Conservation (phyloP, 2,113 vertebrate genomes). For the Plotosus lineatus region DNA sequence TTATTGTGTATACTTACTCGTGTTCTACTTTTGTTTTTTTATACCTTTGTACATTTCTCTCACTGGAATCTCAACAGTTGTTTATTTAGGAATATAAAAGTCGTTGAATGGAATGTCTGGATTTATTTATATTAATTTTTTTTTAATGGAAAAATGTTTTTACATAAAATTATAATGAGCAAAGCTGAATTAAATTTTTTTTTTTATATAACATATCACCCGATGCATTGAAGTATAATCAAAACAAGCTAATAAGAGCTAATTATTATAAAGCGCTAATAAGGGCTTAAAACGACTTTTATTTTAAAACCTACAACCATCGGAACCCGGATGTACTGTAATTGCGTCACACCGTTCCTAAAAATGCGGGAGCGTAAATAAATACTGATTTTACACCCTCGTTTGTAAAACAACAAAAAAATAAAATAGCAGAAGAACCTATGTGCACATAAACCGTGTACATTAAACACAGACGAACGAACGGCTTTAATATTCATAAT, state of each 20-base stretch:
- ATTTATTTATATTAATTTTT: background rate
- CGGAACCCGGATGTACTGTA: background rate
- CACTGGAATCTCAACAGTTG: background rate
- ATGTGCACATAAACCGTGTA: too few species aligned
- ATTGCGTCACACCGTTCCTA: conserved; percentile 50
- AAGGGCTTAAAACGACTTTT: conserved; percentile 29
- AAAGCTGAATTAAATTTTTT: too few species aligned
- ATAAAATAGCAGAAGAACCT: too few species aligned
- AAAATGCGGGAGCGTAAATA: conserved; percentile 58
- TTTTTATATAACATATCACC: too few species aligned
- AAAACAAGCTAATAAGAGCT: background rate
- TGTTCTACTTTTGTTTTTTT: background rate
- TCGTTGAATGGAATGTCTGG: background rate
- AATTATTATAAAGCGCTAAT: background rate
- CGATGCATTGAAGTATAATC: background rate
- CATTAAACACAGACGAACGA: too few species aligned
- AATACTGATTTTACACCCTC: too few species aligned
- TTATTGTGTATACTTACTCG: background rate
- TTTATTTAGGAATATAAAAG: background rate
- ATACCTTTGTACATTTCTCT: background rate
- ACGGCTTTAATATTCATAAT: too few species aligned
- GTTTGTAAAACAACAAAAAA: too few species aligned
- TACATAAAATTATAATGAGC: background rate
- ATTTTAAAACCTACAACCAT: conserved; percentile 38
- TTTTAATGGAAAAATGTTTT: background rate